Conservation (phyloP, 37 sponge, comb jelly and placozoan species). For the Spongilla lacustris region DNA sequence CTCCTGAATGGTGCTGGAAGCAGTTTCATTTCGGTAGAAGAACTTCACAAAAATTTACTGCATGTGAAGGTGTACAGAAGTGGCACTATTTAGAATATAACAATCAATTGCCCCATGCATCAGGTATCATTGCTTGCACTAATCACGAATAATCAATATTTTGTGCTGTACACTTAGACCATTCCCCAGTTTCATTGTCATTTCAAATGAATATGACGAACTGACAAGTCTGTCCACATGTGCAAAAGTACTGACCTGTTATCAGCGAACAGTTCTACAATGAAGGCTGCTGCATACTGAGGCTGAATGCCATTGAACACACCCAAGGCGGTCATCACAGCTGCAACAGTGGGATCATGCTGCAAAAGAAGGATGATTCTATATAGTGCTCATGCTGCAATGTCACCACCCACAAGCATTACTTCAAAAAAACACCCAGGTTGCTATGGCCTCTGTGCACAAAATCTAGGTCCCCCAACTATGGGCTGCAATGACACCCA, state of each 20-base stretch:
- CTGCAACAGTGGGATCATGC: constrained; percentile 88
- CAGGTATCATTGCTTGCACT: no score
- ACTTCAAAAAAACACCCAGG: neutral
- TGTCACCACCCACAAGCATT: no score
- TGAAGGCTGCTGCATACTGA: constrained; percentile 73
- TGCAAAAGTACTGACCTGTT: constrained; percentile 1
- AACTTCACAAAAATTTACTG: constrained; percentile 51
- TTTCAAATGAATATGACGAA: no score
- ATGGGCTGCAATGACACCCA: no score
- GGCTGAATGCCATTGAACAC: constrained; percentile 71
- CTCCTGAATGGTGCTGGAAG: neutral
- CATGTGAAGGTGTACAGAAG: neutral
- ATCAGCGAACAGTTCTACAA: constrained; percentile 77
- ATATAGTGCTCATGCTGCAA: neutral
- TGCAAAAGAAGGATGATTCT: constrained; percentile 2
- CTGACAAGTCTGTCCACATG: no score
- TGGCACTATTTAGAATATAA: neutral
- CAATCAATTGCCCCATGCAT: no score
- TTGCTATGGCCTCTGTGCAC: no score
- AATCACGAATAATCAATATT: no score
- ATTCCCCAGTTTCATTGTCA: no score
- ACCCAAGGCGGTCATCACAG: constrained; percentile 70
- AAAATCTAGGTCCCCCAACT: no score
- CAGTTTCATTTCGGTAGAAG: constrained; percentile 37
- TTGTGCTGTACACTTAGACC: no score